A percentile compares a stretch with the other conserved stretches of the same genome.
These are phyloP conservation scores for Chloropsis cyanopogon DNA, from an alignment of 2,113 vertebrate genomes.

Conservation along the genomic window DNA sequence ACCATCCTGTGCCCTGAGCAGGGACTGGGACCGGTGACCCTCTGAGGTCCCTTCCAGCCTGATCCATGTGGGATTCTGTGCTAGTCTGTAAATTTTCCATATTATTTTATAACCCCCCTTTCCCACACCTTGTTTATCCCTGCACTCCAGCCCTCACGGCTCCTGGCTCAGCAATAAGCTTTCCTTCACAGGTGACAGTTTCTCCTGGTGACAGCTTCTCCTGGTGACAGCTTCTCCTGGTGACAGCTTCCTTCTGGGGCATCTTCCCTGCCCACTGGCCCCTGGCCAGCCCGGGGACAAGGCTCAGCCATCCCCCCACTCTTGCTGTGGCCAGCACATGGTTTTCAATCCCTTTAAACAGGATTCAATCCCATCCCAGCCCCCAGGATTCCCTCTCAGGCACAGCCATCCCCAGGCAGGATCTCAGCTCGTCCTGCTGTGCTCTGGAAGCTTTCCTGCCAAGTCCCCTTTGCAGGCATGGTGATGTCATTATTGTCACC, in stretches of 20 bases:
- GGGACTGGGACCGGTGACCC: neutral
- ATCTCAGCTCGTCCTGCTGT: fast-evolving
- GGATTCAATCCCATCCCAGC: neutral
- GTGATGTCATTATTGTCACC: neutral
- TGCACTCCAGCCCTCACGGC: fast-evolving
- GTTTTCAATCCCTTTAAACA: neutral
- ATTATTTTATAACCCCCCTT: neutral
- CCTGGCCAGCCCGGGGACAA: neutral
- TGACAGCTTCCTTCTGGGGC: neutral
- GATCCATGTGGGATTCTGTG: neutral
- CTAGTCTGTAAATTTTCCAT: fast-evolving
- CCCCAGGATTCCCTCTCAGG: neutral
- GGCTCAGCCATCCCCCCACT: neutral
- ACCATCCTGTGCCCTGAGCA: neutral
- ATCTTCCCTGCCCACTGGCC: neutral
- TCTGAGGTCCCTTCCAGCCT: neutral
- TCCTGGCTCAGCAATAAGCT: neutral
- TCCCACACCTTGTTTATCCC: neutral
- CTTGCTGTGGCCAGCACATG: neutral
- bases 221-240: neutral
- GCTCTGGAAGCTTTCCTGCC: neutral
- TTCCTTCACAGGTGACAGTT: neutral
- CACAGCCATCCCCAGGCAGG: fast-evolving
- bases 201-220: neutral
- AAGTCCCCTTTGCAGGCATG: neutral